Conservation (phyloP, 2,888 invertebrate genomes). For the Panzeria rudis region DNA sequence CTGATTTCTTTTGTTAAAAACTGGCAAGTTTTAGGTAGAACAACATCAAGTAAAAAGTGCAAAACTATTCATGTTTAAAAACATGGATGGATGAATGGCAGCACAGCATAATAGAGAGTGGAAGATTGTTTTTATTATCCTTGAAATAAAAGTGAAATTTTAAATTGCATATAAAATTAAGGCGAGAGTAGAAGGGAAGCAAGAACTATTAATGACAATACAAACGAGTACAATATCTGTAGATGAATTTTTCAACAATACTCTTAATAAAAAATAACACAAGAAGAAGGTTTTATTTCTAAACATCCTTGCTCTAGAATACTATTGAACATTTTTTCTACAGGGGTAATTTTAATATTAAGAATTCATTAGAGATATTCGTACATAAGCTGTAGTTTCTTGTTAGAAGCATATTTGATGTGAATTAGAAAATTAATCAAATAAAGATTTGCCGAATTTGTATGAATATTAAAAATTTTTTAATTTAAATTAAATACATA, state of each 20-base stretch:
- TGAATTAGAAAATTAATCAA: background rate
- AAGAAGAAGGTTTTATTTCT: background rate
- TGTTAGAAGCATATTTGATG: background rate
- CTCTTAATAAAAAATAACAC: background rate
- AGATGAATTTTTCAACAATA: constrained; percentile 7
- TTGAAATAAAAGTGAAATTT: constrained; percentile 68
- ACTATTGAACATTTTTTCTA: constrained; percentile 1
- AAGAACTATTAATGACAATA: background rate
- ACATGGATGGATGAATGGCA: constrained; percentile 41
- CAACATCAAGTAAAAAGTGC: constrained; percentile 28
- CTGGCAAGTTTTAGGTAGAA: constrained; percentile 34
- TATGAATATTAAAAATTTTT: background rate
- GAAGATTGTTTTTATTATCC: constrained; percentile 61
- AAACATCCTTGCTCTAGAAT: background rate
- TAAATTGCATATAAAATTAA: constrained; percentile 48
- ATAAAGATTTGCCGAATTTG: background rate
- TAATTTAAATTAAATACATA: background rate
- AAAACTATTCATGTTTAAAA: constrained; percentile 56
- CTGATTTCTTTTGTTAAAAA: constrained; percentile 62
- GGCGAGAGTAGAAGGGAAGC: background rate
- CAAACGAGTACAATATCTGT: background rate
- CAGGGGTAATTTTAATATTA: constrained; percentile 21
- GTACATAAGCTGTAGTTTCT: background rate
- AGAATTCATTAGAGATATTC: constrained; percentile 7
- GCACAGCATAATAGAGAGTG: constrained; percentile 51